phyloP scores from a whole-genome alignment of 1,140 invertebrate genomes.

The Nasonia vitripennis region DNA sequence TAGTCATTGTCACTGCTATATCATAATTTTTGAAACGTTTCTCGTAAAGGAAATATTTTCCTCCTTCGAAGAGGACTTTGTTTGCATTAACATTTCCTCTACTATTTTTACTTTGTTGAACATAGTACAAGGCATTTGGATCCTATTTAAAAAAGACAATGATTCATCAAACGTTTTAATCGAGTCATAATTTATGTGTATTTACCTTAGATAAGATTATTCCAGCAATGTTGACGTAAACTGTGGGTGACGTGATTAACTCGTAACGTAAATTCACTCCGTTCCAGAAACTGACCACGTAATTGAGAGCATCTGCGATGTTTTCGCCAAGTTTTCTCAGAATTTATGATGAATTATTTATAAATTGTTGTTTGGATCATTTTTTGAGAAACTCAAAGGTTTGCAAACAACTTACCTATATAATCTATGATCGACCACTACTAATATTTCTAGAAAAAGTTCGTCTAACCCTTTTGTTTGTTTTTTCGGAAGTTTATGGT shows the following conservation, averaged over 20 bases:
- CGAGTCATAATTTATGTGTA: neutral
- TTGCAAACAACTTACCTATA: too few relatives aligned
- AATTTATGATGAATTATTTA: neutral
- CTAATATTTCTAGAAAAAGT: too few relatives aligned
- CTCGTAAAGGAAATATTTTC: too few relatives aligned
- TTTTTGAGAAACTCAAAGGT: too few relatives aligned
- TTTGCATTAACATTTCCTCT: neutral
- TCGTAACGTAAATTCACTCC: neutral
- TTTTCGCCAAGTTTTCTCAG: slow-evolving; percentile 2
- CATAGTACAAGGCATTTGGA: neutral
- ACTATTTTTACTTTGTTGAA: neutral
- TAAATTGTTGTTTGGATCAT: too few relatives aligned
- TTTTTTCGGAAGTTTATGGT: too few relatives aligned
- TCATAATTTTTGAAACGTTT: too few relatives aligned
- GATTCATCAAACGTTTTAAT: neutral
- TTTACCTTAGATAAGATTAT: neutral
- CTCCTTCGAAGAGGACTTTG: too few relatives aligned
- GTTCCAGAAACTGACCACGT: slow-evolving; percentile 12
- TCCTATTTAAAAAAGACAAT: neutral
- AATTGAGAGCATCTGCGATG: neutral
- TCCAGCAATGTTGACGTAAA: slow-evolving; percentile 7
- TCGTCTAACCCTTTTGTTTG: too few relatives aligned
- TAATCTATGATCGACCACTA: too few relatives aligned
- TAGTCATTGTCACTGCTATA: too few relatives aligned
- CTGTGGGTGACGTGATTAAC: neutral